A percentile compares a stretch with the other conserved stretches of the same genome.
Evolutionary conservation across 2,113 vertebrate species (phyloP).

Genomic region (Ictalurus punctatus): DNA sequence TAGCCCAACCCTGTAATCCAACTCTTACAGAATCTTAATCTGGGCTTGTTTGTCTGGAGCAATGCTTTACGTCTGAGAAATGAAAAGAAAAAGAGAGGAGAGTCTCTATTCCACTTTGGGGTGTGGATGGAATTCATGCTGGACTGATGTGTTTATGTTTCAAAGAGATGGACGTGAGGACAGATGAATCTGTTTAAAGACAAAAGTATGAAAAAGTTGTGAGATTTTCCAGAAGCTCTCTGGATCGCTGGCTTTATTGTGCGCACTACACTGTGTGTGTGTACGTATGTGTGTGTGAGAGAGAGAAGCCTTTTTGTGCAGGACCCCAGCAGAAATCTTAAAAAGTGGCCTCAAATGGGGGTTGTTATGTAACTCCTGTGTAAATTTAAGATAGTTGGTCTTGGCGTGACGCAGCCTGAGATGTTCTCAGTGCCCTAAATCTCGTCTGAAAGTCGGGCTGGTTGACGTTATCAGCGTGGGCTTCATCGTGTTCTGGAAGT

Average conservation of each 20-base stretch:
- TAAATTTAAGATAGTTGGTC: neutral
- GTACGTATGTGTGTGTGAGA: neutral
- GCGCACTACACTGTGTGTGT: neutral
- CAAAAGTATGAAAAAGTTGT: neutral
- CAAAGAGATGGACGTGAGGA: slow-evolving; percentile 6
- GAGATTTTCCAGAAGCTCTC: neutral
- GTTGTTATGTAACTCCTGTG: slow-evolving; percentile 13
- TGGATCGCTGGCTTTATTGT: neutral
- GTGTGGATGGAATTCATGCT: slow-evolving; percentile 33
- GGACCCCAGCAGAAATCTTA: slow-evolving; percentile 14
- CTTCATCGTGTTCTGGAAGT: neutral
- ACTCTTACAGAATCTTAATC: slow-evolving; percentile 51
- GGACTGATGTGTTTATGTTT: slow-evolving; percentile 22
- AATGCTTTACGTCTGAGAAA: slow-evolving; percentile 47
- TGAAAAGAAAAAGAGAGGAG: neutral
- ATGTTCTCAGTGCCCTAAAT: neutral
- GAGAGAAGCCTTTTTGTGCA: slow-evolving; percentile 11
- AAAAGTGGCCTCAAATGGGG: neutral
- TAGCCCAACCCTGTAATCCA: slow-evolving; percentile 54
- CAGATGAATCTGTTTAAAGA: neutral
- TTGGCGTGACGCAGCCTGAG: neutral
- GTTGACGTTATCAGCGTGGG: neutral
- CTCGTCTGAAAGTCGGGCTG: neutral
- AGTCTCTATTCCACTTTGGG: neutral
- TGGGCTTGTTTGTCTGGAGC: slow-evolving; percentile 22